phyloP scores from a whole-genome alignment of 2,888 invertebrate genomes.

The Chaetoderma sp. region DNA sequence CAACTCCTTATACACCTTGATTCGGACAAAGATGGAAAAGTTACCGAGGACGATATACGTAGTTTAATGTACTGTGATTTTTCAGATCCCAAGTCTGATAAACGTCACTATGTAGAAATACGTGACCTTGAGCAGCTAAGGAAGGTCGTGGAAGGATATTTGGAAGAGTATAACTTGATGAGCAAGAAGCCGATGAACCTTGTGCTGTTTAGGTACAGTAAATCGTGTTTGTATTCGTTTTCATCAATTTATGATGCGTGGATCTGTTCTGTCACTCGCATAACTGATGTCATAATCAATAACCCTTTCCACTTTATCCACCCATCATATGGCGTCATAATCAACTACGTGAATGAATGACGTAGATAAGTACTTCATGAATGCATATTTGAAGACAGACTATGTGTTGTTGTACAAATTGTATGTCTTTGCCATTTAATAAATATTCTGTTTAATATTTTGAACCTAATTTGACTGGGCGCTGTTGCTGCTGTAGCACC shows the following conservation, averaged over 20 bases:
- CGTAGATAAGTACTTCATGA: too few species aligned
- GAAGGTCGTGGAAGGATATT: conserved; percentile 86
- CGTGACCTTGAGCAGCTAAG: conserved; percentile 84
- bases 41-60: conserved; percentile 85
- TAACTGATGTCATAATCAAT: too few species aligned
- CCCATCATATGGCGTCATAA: too few species aligned
- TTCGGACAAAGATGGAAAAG: conserved; percentile 69
- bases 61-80: conserved; percentile 95
- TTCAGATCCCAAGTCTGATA: conserved; percentile 91
- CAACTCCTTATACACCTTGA: conserved; percentile 79
- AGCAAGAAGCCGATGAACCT: conserved; percentile 96
- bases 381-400: too few species aligned
- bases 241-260: too few species aligned
- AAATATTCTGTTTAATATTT: too few species aligned
- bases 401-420: too few species aligned
- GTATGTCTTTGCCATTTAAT: too few species aligned
- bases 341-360: too few species aligned
- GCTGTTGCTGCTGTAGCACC: too few species aligned
- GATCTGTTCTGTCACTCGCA: background rate
- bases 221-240: background rate
- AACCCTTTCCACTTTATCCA: too few species aligned
- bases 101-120: conserved; percentile 89
- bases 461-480: too few species aligned
- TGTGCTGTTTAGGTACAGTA: conserved; percentile 75
- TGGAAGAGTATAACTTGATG: conserved; percentile 94